Evolutionary conservation across 1,140 invertebrate species (phyloP), one percentile per base, ranked within the genome.

Genomic region (Andricus grossulariae): DNA sequence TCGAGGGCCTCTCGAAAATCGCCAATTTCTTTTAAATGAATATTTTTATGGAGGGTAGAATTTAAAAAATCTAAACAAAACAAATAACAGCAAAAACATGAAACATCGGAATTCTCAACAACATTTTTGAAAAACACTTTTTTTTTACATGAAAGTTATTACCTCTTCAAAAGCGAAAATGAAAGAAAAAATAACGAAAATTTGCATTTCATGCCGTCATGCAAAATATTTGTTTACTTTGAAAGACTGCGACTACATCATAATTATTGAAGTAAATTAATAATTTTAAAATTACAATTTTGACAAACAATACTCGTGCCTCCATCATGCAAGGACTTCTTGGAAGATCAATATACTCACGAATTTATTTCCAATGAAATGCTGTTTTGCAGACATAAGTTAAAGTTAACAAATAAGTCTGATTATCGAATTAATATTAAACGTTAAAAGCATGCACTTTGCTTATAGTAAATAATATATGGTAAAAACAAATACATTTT

Each of bases 321-420:
- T 45, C 86, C 39, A 72, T 80, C 88, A 88, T 89, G 88, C 88
- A 82, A 84, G 79, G 84, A 72, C 72, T 74, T 73, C 75, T 19
- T 15, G n/a, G 73, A 72, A 72, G 49, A 80, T 77, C 60, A 50
- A 74, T 77, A 87, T 91, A 91, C 90, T 91, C 86, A 91, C 90
- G 84, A 87, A 87, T 81, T 91, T 91, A 91, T 81, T 91, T 91
- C 91, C 91, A 92, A 89, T 90, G 91, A 91, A 91, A 92, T 82
- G 88, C 91, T 92, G 87, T 89, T 87, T 90, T 87, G 81, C 81
- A 86, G 84, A 87, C 84, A 90, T 86, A 89, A 79, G 50, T 76
- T 60, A 73, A 32, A 76, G 21, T 70, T 45, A 82, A 79, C 78
- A 54, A 66, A 19, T 54, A 54, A 54, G 13, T 66, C 39, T n/a